Percentiles rank a stretch among this genome's conserved stretches.
Evolutionary conservation across 1,140 invertebrate species (phyloP).

Genomic region (Calliopsis andreniformis): DNA sequence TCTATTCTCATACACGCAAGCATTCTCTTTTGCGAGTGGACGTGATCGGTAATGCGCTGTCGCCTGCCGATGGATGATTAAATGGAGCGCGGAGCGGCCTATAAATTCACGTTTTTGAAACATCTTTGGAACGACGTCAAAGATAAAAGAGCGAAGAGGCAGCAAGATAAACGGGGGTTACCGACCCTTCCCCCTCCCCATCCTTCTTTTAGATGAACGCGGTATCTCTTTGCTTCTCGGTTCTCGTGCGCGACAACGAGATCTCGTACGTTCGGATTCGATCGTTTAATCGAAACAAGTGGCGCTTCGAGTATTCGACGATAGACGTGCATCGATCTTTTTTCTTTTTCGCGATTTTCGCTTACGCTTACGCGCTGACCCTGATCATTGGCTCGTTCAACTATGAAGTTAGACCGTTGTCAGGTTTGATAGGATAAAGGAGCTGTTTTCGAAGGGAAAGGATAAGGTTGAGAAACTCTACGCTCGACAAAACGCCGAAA

Average conservation of each 20-base stretch:
- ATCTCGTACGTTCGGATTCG: not conserved
- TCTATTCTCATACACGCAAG: too few relatives aligned
- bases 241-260: slow-evolving; percentile 12
- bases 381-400: too few relatives aligned
- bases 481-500: too few relatives aligned
- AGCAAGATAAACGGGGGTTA: slow-evolving; percentile 66
- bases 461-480: too few relatives aligned
- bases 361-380: too few relatives aligned
- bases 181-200: slow-evolving; percentile 51
- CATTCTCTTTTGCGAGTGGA: too few relatives aligned
- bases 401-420: too few relatives aligned
- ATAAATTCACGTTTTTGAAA: slow-evolving; percentile 36
- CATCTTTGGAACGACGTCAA: slow-evolving; percentile 61
- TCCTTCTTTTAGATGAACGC: slow-evolving; percentile 14
- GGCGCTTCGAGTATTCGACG: slow-evolving; percentile 31
- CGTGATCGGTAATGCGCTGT: too few relatives aligned
- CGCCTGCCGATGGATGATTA: slow-evolving; percentile 7
- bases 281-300: slow-evolving; percentile 8
- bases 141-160: slow-evolving; percentile 55
- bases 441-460: too few relatives aligned
- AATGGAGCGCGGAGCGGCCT: slow-evolving; percentile 33
- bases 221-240: slow-evolving; percentile 20
- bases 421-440: too few relatives aligned
- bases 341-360: too few relatives aligned
- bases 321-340: too few relatives aligned